Evolutionary conservation across 2,113 vertebrate species (phyloP).

Genomic region (Procavia capensis): DNA sequence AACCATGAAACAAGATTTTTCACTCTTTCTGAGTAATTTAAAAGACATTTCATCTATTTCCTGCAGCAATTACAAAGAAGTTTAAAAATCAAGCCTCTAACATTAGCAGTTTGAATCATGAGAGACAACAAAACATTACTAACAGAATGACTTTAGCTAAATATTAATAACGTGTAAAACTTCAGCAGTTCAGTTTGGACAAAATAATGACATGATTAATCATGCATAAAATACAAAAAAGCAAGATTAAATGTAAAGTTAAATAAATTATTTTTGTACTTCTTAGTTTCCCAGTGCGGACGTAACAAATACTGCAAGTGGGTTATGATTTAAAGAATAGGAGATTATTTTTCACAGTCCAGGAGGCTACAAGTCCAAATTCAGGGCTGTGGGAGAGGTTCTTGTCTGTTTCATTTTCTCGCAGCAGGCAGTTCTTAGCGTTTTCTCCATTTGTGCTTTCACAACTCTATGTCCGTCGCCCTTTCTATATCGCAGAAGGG

Average conservation of each 20-base stretch:
- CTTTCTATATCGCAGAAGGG: neutral
- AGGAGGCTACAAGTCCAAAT: neutral
- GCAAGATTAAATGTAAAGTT: neutral
- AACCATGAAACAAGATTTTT: neutral
- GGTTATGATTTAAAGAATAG: neutral
- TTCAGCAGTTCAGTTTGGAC: conserved; percentile 35
- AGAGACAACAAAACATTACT: conserved; percentile 33
- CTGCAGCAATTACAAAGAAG: neutral
- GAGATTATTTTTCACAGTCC: neutral
- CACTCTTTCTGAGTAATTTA: neutral
- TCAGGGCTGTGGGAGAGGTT: no score
- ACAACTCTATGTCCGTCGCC: neutral
- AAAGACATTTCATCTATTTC: neutral
- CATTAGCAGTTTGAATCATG: conserved; percentile 22
- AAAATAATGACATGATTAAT: conserved; percentile 67
- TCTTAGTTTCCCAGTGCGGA: neutral
- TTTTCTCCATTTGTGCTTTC: neutral
- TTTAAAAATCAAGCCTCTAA: conserved; percentile 35
- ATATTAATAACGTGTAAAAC: conserved; percentile 23
- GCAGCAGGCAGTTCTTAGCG: no score
- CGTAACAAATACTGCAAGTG: neutral
- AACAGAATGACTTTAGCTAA: conserved; percentile 40
- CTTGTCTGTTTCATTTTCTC: no score
- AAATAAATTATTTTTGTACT: neutral
- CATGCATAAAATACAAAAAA: neutral